Evolutionary conservation across 2,113 vertebrate species (phyloP), one percentile per base, ranked within the genome.

Genomic region (Perca flavescens): DNA sequence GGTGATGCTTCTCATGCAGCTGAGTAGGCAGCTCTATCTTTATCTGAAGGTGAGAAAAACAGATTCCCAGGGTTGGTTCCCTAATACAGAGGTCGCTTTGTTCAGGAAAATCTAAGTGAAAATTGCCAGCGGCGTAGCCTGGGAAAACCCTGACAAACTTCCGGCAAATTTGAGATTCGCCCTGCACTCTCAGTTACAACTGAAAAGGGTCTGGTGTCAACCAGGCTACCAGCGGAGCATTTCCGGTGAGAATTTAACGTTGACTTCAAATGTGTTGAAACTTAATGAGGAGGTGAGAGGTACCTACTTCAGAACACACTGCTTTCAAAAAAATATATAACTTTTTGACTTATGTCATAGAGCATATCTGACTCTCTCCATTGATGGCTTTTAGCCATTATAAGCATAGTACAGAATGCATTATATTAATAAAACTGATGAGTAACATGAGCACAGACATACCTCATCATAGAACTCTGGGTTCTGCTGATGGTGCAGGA

Each of bases 401-500:
- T 50, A 28, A 13, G 43, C 16, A 36, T 13, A 34, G 12, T 21
- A 11, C 47, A 66, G 52, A 34, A 50, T 8, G 22, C 22, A 67
- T 8, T 13, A 49, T 2, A 43, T 46, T 68, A 63, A 58, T 60
- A 22, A 17, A 56, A 63, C 40, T 67, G 46, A 66, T n/a, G 17
- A 79, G 50, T 25, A 72, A 34, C 13, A 36, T 7, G 3, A 64
- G n/a, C n/a, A 43, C 5, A 34, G 17, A 73, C 28, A 86, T 95
- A 99, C 98, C 97, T 99, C 98, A 79, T 99, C 96, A 77, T 99
- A 99, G 92, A 99, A 99, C 89, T 99, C 98, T 10, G 98, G 98
- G 93, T 97, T 99, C 92, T 99, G 98, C 66, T 99, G 98, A 84
- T 99, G 98, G 92, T 99, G 98, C 50, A 99, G 89, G 77, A 99